Conservation (phyloP, 2,113 vertebrate genomes). For the Daphoenositta chrysoptera region DNA sequence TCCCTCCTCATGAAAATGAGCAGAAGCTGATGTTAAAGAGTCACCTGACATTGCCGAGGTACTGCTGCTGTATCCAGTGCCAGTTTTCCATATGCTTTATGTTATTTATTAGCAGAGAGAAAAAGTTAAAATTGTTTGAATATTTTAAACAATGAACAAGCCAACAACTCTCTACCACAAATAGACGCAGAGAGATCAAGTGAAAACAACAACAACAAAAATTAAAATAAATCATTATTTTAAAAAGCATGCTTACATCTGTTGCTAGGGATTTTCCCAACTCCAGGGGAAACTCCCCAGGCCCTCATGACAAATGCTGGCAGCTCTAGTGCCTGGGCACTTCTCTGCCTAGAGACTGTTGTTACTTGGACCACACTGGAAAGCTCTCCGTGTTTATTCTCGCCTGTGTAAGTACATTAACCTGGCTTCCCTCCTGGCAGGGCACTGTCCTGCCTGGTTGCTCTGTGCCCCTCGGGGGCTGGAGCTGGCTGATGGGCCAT, state of each 20-base stretch:
- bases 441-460: not conserved
- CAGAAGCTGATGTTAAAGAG: not conserved
- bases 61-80: not conserved
- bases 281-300: rapidly evolving
- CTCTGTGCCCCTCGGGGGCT: rapidly evolving
- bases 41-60: not conserved
- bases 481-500: not conserved
- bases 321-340: not conserved
- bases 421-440: not conserved
- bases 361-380: not conserved
- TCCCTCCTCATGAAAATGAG: not conserved
- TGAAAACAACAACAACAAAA: not conserved
- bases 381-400: not conserved
- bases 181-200: not conserved
- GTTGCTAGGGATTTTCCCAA: not conserved
- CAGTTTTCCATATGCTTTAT: not conserved
- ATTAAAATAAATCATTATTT: not conserved
- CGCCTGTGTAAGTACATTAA: rapidly evolving
- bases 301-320: not conserved
- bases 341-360: not conserved
- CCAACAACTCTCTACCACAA: not conserved
- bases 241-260: not conserved
- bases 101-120: not conserved
- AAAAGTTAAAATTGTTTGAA: not conserved
- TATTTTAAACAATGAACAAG: not conserved